Evolutionary conservation across 2,888 invertebrate genomes (phyloP), one percentile per base, ranked within the genome.

Genomic region (Drosophila suboccidentalis): DNA sequence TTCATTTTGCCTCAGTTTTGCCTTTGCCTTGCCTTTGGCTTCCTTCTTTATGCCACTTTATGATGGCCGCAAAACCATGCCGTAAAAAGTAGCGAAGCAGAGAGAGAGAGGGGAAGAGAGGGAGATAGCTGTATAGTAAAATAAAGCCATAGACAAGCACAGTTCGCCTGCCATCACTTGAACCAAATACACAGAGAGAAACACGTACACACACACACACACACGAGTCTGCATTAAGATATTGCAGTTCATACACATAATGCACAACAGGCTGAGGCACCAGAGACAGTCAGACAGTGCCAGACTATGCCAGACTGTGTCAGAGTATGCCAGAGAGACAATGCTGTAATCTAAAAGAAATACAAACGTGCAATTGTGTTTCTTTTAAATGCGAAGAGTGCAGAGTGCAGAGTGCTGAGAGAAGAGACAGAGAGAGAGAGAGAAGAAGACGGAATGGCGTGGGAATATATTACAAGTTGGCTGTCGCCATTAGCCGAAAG

Each of bases 381-480:
- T 68, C 66, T 75, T 65, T 58, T 58, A 65, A 74, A 74, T 82
- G 80, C 62, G 71, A 55, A 34, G 41, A 29, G 29, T 46, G 39
- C 10, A 36, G 13, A n/a, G 15, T 4, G 22, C 4, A 22, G 22
- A 22, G 19, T 19, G 19, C 5, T n/a, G n/a, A n/a, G n/a, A n/a
- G n/a, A n/a, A n/a, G n/a, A n/a, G n/a, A n/a, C n/a, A n/a, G 26
- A 26, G 6, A 6, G n/a, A 26, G 26, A 29, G 29, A 8, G 29
- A 29, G 8, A 29, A 2, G 59, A 70, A 71, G 74, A 65, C 65
- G 70, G 44, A 80, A 82, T 69, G 69, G 76, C 85, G 87, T 85
- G 87, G 80, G 83, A 83, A 87, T 87, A 85, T 86, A 86, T 86
- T 83, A 86, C 87, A 87, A 85, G 85, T 86, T 82, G 85, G 80